Base-by-base conservation (phyloP, 2,113 vertebrate species). In the Ameiurus melas region DNA sequence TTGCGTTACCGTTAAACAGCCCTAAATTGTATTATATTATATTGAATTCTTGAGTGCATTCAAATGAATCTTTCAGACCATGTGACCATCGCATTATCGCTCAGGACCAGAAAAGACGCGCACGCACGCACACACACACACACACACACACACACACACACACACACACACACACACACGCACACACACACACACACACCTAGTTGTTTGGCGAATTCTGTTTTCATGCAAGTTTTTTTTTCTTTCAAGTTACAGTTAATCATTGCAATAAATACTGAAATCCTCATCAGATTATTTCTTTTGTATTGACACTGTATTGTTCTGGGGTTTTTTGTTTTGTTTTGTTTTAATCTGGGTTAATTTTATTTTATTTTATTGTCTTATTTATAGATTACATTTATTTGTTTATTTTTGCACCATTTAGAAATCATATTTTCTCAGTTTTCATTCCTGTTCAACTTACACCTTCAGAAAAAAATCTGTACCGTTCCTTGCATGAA, bases 81-180 rank as follows among this genome's bases (percentile, higher is more conserved):
- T 80, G 27, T 30, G 77, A 80, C 9, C 51, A 80, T 55, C 4
- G 1, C 22, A 19, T 3, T 14, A 1, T 77, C 17, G 3, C 73
- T 77, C 22, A 2, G 39, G 14, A 10, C 17, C 36, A 39, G 70
- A 39, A 73, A 73, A 39, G 39, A 19, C 10, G 22, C 68, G 19
- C 68, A 36, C 14, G 17, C 64, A 66, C 9, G 30, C 64, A 66
- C 64, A 66, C 66, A 33, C 30, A 17, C 30, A 19, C 66, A 33
- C n/a, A 70, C 66, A 39, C 70, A 39, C 19, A 73, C 70, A 71
- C 68, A 71, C 30, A 71, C 70, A 71, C 33, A 71, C 70, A 73
- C 70, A 71, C 30, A 71, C 68, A 71, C 30, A 36, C 30, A 36
- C 70, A 71, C 16, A 71, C 70, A n/a, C n/a, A n/a, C 36, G 36